Evolutionary conservation across 1,140 invertebrate species (phyloP), one percentile per base, ranked within the genome.

Genomic region (Nasonia vitripennis): DNA sequence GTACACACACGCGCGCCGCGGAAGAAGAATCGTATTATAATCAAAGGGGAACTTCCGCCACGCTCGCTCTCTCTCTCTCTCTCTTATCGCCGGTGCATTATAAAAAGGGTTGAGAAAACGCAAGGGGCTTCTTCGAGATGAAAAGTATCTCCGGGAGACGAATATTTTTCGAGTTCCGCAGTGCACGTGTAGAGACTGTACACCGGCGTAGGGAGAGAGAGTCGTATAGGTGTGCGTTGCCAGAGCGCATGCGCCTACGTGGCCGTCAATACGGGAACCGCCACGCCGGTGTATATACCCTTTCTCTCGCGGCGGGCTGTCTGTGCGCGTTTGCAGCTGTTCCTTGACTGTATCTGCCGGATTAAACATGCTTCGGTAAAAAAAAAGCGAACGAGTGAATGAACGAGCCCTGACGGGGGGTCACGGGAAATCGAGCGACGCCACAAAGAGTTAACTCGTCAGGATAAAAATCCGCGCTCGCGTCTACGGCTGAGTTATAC

Each of bases 181-280:
- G 41, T 11, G 41, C 41, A 45, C 41, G 41, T 45, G 41, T 45
- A 45, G 41, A 45, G 41, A 9, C 41, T 11, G 10, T 45, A 45
- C 41, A 45, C 41, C 41, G 41, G 41, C 7, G 41, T 45, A 45
- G 7, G 34, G 34, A 37, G 27, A 10, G 41, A 45, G 7, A 0
- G 34, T 27, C 34, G 34, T 41, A 41, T 41, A 45, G 62, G n/a
- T 20, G 62, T 78, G 48, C 70, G 7, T 17, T 27, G 79, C 77
- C n/a, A 9, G 20, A 41, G 90, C 92, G 92, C 91, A 91, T 92
- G 92, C 92, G 91, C 88, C 37, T 85, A 86, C 88, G 88, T 88
- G 89, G 91, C 89, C 91, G 92, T 92, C 91, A 92, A 92, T 92
- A 92, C 91, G 89, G 80, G 78, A 87, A 85, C 89, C 87, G 34